These are phyloP conservation scores for Cephus rjabovi DNA, from an alignment of 2,888 invertebrate genomes.

Conservation along the genomic window DNA sequence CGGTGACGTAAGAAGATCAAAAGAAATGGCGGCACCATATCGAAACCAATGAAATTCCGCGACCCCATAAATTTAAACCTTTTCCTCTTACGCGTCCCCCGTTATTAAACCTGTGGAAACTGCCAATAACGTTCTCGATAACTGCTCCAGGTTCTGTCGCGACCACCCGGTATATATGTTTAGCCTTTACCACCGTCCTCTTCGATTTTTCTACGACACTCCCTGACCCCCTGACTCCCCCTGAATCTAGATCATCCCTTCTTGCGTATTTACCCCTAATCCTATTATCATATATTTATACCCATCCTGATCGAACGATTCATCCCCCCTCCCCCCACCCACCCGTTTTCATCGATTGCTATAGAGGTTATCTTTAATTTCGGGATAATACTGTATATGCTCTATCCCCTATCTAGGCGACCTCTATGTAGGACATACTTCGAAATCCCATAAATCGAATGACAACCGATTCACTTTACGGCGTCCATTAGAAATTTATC, in stretches of 20 bases:
- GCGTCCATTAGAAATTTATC: background rate
- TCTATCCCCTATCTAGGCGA: background rate
- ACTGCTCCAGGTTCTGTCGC: slow-evolving; percentile 53
- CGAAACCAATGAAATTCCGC: background rate
- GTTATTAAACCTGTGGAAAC: slow-evolving; percentile 32
- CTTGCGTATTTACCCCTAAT: background rate
- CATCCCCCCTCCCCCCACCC: no score
- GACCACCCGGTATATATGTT: slow-evolving; percentile 24
- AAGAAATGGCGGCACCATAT: background rate
- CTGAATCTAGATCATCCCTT: background rate
- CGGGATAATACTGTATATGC: background rate
- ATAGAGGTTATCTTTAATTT: background rate
- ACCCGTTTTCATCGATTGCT: background rate
- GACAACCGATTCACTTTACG: background rate
- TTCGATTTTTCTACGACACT: background rate
- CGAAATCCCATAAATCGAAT: background rate
- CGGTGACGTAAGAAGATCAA: background rate
- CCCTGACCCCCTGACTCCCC: background rate
- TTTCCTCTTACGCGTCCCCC: background rate
- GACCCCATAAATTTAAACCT: background rate
- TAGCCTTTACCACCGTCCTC: background rate
- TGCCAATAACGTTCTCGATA: slow-evolving; percentile 57
- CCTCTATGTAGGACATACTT: background rate
- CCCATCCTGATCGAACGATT: background rate
- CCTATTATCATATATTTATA: background rate